Evolutionary conservation across 2,888 invertebrate species (phyloP).

Genomic region (Xiphydria camelus): DNA sequence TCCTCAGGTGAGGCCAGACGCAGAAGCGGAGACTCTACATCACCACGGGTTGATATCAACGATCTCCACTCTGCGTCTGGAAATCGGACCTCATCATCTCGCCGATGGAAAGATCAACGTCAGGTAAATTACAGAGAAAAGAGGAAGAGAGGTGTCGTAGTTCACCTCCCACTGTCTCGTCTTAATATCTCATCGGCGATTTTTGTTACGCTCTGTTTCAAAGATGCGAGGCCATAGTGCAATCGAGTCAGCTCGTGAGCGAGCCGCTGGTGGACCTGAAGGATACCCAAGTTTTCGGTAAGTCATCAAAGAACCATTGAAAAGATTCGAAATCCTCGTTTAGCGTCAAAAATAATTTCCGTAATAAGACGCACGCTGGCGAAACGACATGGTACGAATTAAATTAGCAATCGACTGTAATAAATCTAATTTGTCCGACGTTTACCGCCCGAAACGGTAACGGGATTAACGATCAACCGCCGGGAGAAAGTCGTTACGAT

Average conservation of each 20-base stretch:
- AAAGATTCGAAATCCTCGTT: too few species aligned
- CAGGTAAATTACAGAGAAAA: slow-evolving; percentile 45
- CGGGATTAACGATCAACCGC: slow-evolving; percentile 31
- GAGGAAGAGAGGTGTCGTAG: not conserved
- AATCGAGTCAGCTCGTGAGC: slow-evolving; percentile 32
- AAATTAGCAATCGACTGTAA: slow-evolving; percentile 25
- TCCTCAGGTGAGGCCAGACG: slow-evolving; percentile 50
- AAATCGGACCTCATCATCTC: slow-evolving; percentile 53
- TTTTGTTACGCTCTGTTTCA: not conserved
- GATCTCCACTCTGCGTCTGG: slow-evolving; percentile 54
- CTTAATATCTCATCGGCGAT: too few species aligned
- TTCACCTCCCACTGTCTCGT: not conserved
- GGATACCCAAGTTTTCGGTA: slow-evolving; percentile 47
- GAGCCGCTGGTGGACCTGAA: slow-evolving; percentile 34
- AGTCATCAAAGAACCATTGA: slow-evolving; percentile 29
- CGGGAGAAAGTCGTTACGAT: slow-evolving; percentile 17
- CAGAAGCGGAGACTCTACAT: slow-evolving; percentile 45
- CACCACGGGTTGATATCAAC: slow-evolving; percentile 55
- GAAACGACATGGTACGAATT: too few species aligned
- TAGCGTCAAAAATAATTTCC: too few species aligned
- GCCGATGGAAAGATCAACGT: slow-evolving; percentile 48
- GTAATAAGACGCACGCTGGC: too few species aligned
- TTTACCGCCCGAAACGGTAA: slow-evolving; percentile 27
- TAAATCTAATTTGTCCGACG: slow-evolving; percentile 28
- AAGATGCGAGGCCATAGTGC: slow-evolving; percentile 46